Percentiles rank a stretch among this genome's conserved stretches.
Evolutionary conservation across 2,797 vertebrate species (phyloP).

Genomic region (Hoplostethus atlanticus): DNA sequence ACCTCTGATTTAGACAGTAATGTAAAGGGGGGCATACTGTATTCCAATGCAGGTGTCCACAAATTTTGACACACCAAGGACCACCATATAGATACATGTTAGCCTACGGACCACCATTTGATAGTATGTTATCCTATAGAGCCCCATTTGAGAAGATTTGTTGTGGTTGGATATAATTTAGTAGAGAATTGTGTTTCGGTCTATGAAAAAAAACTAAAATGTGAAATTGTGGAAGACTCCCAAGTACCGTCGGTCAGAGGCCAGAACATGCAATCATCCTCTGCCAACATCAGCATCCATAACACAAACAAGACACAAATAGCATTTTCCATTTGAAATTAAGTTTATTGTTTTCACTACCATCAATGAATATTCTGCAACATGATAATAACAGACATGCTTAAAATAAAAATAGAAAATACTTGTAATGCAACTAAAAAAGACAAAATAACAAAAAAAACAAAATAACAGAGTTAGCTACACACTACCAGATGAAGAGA

Average conservation of each 20-base stretch:
- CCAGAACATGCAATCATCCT: conserved; percentile 9
- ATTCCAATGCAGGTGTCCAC: no score
- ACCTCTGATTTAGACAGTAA: no score
- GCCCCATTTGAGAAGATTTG: no score
- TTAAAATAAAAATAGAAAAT: conserved; percentile 52
- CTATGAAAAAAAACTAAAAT: not conserved
- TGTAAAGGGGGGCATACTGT: no score
- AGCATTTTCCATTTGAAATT: conserved; percentile 43
- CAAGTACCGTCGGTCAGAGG: conserved; percentile 29
- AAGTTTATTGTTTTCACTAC: conserved; percentile 59
- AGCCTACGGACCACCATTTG: no score
- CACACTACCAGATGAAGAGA: conserved; percentile 27
- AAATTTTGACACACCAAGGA: no score
- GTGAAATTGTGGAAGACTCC: conserved; percentile 34
- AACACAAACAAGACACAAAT: conserved; percentile 53
- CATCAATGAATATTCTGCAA: conserved; percentile 56
- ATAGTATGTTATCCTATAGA: no score
- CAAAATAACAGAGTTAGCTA: conserved; percentile 18
- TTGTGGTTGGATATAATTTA: no score
- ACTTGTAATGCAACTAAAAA: conserved; percentile 41
- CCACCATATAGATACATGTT: no score
- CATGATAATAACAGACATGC: conserved; percentile 62
- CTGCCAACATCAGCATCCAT: conserved; percentile 39
- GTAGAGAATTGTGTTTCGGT: not conserved
- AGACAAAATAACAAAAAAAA: conserved; percentile 21